A percentile compares a stretch with the other conserved stretches of the same genome.
phyloP scores from a whole-genome alignment of 23 tunicate species.

The Styela clava region DNA sequence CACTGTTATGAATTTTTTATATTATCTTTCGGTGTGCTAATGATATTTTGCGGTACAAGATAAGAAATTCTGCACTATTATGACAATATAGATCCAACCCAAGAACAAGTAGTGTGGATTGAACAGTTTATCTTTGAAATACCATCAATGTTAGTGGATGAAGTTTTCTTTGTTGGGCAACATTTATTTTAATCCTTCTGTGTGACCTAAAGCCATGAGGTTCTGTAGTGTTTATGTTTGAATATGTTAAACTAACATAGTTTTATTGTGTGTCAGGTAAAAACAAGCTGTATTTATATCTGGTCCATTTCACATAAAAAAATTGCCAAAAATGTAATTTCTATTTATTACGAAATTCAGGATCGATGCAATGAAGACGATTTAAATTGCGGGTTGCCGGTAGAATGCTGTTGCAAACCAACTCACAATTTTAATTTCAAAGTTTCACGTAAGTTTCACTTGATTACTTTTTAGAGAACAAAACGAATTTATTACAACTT shows the following conservation, averaged over 20 bases:
- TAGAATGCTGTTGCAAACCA: slow-evolving; percentile 11
- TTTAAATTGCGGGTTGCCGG: neutral
- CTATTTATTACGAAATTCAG: too few relatives aligned
- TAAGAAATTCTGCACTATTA: neutral
- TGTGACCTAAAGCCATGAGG: neutral
- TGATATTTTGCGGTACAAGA: neutral
- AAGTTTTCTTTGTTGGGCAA: neutral
- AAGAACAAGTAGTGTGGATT: neutral
- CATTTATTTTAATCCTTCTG: neutral
- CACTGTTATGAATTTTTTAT: too few relatives aligned
- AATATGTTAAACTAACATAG: neutral
- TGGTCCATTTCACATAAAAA: too few relatives aligned
- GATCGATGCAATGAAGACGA: slow-evolving; percentile 9
- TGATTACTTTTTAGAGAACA: too few relatives aligned
- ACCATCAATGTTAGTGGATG: neutral
- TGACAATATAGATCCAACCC: neutral
- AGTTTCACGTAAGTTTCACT: neutral
- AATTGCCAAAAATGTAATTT: too few relatives aligned
- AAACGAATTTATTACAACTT: too few relatives aligned
- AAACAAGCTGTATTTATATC: too few relatives aligned
- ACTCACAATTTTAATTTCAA: neutral
- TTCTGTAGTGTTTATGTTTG: neutral
- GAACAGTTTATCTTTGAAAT: neutral
- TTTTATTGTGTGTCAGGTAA: too few relatives aligned
- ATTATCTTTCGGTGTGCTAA: too few relatives aligned